Percentiles rank a stretch among this genome's conserved stretches.
phyloP scores from a whole-genome alignment of 2,797 vertebrate species.

The Denticeps clupeoides region DNA sequence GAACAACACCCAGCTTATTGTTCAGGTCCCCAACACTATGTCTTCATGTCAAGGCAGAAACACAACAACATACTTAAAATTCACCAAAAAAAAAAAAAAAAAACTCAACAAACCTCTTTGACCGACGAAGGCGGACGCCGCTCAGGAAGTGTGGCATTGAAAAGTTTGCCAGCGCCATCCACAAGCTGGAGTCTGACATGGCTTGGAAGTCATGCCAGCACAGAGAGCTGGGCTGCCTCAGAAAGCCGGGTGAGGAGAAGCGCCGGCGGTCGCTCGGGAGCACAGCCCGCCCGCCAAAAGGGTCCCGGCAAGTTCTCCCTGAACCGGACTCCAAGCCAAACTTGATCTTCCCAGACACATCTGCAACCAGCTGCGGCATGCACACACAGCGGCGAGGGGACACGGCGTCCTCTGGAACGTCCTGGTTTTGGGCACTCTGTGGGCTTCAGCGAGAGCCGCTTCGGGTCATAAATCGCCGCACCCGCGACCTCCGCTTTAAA shows the following conservation, averaged over 20 bases:
- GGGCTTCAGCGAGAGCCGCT: conserved; percentile 19
- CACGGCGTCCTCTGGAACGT: conserved; percentile 37
- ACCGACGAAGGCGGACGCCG: conserved; percentile 73
- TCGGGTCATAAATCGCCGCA: conserved; percentile 21
- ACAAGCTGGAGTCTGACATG: conserved; percentile 78
- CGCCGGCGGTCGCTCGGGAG: conserved; percentile 15
- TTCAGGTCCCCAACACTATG: conserved; percentile 11
- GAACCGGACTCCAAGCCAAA: conserved; percentile 29
- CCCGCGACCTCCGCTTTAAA: too few relatives aligned
- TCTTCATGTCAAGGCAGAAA: conserved; percentile 11
- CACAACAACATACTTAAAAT: not conserved
- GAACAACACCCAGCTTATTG: conserved; percentile 33
- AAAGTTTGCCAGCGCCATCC: conserved; percentile 83
- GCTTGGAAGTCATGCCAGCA: conserved; percentile 45
- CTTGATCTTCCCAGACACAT: conserved; percentile 46
- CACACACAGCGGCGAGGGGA: conserved; percentile 42
- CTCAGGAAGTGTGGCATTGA: conserved; percentile 77
- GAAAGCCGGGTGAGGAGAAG: conserved; percentile 30
- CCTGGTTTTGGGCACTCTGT: too few relatives aligned
- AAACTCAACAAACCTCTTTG: conserved; percentile 74
- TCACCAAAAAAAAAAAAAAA: not conserved
- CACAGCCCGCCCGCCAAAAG: conserved; percentile 14
- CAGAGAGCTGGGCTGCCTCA: conserved; percentile 28
- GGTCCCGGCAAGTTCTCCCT: conserved; percentile 26
- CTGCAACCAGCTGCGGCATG: conserved; percentile 53